Evolutionary conservation across 2,113 vertebrate genomes (phyloP).

Genomic region (Tiliqua scincoides): DNA sequence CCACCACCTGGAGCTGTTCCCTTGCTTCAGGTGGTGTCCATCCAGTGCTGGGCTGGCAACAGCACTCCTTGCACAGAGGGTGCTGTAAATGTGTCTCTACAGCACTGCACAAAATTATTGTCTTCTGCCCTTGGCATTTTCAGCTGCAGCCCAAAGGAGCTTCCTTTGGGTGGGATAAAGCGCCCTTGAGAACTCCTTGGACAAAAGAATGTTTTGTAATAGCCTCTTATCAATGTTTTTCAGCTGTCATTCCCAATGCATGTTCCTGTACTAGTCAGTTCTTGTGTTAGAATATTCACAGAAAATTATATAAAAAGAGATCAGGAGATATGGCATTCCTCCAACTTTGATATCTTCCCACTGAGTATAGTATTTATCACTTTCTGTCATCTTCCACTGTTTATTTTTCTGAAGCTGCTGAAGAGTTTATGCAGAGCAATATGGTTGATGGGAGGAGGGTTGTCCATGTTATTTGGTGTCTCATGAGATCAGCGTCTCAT

Average conservation of each 20-base stretch:
- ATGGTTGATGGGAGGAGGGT: rapidly evolving
- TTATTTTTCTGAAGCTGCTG: neutral
- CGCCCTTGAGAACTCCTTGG: constrained; percentile 12
- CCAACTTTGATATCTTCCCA: neutral
- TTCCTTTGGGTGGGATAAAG: neutral
- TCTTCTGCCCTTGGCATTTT: neutral
- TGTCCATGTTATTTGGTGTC: neutral
- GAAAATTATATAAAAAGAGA: rapidly evolving
- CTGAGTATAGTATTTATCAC: rapidly evolving
- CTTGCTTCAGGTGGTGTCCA: too few relatives aligned
- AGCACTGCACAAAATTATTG: neutral
- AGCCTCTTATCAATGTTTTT: neutral
- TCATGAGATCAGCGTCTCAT: neutral
- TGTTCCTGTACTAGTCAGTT: rapidly evolving
- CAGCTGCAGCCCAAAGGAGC: neutral
- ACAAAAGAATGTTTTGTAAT: constrained; percentile 12
- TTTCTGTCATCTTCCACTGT: neutral
- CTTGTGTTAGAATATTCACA: neutral
- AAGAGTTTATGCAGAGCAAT: neutral
- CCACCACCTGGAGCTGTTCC: too few relatives aligned
- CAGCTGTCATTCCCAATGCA: neutral
- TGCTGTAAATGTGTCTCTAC: too few relatives aligned
- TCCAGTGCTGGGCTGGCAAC: too few relatives aligned
- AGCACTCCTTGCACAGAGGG: too few relatives aligned
- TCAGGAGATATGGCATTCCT: rapidly evolving